Evolutionary conservation across 2,113 vertebrate genomes (phyloP).

Genomic region (Thymallus thymallus): DNA sequence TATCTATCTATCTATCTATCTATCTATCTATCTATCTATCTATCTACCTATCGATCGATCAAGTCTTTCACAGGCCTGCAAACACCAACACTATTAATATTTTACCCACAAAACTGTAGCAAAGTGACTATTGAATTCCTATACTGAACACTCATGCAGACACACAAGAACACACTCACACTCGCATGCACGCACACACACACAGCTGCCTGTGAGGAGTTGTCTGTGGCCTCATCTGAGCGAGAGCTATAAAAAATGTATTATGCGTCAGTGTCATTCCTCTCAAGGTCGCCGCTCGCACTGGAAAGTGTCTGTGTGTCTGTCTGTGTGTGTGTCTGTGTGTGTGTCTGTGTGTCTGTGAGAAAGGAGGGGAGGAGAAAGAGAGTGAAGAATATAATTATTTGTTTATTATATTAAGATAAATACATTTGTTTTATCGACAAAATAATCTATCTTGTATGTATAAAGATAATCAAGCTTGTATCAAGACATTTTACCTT

Average conservation of each 20-base stretch:
- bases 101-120: conserved; percentile 47
- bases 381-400: too few relatives aligned
- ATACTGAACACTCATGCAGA: conserved; percentile 45
- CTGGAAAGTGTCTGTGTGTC: conserved; percentile 38
- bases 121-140: conserved; percentile 36
- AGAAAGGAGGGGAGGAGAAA: too few relatives aligned
- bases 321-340: background rate
- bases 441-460: too few relatives aligned
- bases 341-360: background rate
- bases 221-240: conserved; percentile 32
- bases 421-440: too few relatives aligned
- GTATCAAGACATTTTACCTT: too few relatives aligned
- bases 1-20: too few relatives aligned
- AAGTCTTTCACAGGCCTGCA: background rate
- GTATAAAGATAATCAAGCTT: too few relatives aligned
- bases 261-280: conserved; percentile 62
- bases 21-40: too few relatives aligned
- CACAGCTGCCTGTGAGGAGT: conserved; percentile 34
- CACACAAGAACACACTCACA: too few relatives aligned
- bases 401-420: too few relatives aligned
- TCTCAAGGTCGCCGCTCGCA: conserved; percentile 63
- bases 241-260: conserved; percentile 72
- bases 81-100: conserved; percentile 61
- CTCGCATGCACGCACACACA: background rate
- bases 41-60: background rate